Evolutionary conservation across 35 echinoderm and acorn worm genomes (phyloP).

Genomic region (Strongylocentrotus purpuratus): DNA sequence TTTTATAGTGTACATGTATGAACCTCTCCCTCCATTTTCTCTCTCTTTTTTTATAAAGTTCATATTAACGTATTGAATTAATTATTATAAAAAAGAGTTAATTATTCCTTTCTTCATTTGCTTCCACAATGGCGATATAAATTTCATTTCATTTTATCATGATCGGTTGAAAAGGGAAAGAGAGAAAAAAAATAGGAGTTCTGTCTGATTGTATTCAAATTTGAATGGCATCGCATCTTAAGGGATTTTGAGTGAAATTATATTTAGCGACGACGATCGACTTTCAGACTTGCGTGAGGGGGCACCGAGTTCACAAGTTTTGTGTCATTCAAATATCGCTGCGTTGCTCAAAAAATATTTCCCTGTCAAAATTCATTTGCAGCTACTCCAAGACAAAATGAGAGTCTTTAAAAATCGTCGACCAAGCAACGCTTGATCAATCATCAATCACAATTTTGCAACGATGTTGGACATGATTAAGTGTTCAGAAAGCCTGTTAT

Average conservation of each 20-base stretch:
- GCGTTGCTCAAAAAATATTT: background rate
- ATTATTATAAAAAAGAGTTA: no score
- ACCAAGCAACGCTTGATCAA: background rate
- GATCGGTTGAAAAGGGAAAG: no score
- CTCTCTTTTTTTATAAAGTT: no score
- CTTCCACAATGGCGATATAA: no score
- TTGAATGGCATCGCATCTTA: background rate
- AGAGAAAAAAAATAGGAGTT: background rate
- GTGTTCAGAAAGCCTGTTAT: background rate
- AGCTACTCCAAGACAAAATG: background rate
- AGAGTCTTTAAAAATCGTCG: background rate
- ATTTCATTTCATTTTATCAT: no score
- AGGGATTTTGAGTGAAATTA: background rate
- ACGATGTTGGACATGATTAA: background rate
- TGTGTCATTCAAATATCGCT: background rate
- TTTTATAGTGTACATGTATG: no score
- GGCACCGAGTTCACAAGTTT: background rate
- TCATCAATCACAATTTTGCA: background rate
- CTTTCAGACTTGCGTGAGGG: background rate
- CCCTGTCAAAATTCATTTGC: constrained; percentile 7
- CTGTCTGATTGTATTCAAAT: background rate
- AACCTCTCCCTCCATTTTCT: no score
- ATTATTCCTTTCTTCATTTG: no score
- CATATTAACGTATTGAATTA: no score
- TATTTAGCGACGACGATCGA: background rate